These are phyloP conservation scores for Apodemus sylvaticus DNA, from an alignment of 2,113 vertebrate genomes.

Conservation along the genomic window DNA sequence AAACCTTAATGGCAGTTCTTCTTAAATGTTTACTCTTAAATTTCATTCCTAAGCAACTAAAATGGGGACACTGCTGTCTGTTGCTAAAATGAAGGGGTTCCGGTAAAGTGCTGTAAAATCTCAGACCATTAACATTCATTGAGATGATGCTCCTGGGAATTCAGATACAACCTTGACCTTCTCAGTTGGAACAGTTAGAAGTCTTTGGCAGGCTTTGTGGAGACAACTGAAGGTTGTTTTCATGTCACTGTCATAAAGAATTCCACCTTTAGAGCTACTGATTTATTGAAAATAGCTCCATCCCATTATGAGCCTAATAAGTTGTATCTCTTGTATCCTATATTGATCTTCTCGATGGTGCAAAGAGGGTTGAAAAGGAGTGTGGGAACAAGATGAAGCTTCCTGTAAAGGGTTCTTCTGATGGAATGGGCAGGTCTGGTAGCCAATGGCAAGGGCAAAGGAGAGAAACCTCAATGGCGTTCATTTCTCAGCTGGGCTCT, in stretches of 20 bases:
- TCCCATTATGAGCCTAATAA: background rate
- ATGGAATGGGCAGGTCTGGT: background rate
- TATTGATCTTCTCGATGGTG: background rate
- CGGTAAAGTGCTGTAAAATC: background rate
- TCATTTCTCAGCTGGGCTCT: background rate
- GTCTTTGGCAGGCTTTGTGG: background rate
- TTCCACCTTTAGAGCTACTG: background rate
- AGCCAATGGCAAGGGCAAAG: background rate
- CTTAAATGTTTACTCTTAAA: background rate
- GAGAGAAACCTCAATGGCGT: fast-evolving
- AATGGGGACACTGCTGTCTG: background rate
- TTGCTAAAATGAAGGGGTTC: background rate
- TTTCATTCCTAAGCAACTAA: background rate
- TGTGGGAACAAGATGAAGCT: background rate
- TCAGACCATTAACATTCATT: background rate
- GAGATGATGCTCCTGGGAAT: background rate
- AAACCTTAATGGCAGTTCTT: background rate
- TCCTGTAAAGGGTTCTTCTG: background rate
- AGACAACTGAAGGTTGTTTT: background rate
- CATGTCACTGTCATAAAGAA: background rate
- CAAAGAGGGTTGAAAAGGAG: background rate
- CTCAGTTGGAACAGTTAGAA: background rate
- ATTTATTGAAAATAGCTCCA: background rate
- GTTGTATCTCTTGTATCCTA: background rate
- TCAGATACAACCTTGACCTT: background rate